phyloP scores from a whole-genome alignment of 2,113 vertebrate genomes.

The Neolamprologus sp. region DNA sequence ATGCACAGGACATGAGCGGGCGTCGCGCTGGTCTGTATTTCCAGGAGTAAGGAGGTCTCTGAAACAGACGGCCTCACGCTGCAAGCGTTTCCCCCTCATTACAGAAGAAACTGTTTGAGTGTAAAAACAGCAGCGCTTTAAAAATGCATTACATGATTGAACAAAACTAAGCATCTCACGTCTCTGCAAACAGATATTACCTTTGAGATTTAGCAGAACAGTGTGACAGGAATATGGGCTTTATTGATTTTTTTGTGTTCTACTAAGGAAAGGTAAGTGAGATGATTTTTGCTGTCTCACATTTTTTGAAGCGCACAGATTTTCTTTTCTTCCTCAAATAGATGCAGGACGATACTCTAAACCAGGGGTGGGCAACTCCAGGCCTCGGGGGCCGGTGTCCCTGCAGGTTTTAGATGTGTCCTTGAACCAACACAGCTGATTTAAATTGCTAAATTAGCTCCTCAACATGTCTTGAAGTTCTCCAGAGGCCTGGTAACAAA shows the following conservation, averaged over 20 bases:
- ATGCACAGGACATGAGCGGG: rapidly evolving
- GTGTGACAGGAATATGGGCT: neutral
- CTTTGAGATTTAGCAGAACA: neutral
- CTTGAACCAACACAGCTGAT: neutral
- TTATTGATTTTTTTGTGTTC: neutral
- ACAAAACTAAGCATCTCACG: neutral
- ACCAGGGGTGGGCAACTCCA: rapidly evolving
- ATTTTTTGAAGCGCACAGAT: neutral
- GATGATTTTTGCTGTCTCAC: neutral
- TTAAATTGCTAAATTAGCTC: neutral
- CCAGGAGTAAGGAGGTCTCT: neutral
- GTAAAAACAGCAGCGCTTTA: neutral
- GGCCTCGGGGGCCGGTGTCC: rapidly evolving
- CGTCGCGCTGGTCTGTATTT: rapidly evolving
- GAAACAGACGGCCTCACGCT: neutral
- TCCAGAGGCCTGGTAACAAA: rapidly evolving
- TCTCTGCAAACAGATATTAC: rapidly evolving
- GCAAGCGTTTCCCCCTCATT: rapidly evolving
- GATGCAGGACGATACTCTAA: neutral
- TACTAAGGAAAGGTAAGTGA: neutral
- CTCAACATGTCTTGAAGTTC: neutral
- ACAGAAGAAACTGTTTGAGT: neutral
- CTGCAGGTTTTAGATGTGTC: neutral
- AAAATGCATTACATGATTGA: neutral
- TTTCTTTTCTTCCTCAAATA: neutral